Evolutionary conservation across 2,797 vertebrate species (phyloP).

Genomic region (Meriones psammophilus): DNA sequence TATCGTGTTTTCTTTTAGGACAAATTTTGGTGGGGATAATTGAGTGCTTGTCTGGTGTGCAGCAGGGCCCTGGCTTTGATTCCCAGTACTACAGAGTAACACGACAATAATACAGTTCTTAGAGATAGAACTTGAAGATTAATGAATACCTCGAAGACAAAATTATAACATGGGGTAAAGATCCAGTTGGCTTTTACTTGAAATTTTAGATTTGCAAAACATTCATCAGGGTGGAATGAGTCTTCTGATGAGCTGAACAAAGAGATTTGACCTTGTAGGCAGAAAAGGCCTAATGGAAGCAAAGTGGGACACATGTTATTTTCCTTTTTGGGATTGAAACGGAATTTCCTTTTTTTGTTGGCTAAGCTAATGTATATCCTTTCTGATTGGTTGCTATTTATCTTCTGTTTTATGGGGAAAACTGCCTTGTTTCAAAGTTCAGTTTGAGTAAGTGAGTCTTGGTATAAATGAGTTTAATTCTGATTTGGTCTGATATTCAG

Average conservation of each 20-base stretch:
- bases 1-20: slow-evolving; percentile 11
- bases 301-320: not conserved
- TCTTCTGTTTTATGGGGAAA: slow-evolving; percentile 3
- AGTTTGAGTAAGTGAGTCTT: not conserved
- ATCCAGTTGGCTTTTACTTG: not conserved
- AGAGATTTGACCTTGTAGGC: not conserved
- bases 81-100: not conserved
- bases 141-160: slow-evolving; percentile 14
- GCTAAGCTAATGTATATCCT: not conserved
- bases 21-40: not conserved
- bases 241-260: not conserved
- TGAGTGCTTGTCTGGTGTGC: not conserved
- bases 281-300: not conserved
- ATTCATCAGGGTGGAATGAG: not conserved
- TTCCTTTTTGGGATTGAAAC: not conserved
- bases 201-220: not conserved
- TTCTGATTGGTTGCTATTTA: not conserved
- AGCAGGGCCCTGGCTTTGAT: not conserved
- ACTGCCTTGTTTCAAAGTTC: slow-evolving; percentile 22
- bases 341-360: slow-evolving; percentile 6
- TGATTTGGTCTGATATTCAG: not conserved
- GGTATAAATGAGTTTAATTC: not conserved
- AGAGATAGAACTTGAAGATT: slow-evolving; percentile 17
- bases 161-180: slow-evolving; percentile 13
- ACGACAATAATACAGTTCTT: not conserved